Evolutionary conservation across 2,888 invertebrate genomes (phyloP).

Genomic region (Myopa testacea): DNA sequence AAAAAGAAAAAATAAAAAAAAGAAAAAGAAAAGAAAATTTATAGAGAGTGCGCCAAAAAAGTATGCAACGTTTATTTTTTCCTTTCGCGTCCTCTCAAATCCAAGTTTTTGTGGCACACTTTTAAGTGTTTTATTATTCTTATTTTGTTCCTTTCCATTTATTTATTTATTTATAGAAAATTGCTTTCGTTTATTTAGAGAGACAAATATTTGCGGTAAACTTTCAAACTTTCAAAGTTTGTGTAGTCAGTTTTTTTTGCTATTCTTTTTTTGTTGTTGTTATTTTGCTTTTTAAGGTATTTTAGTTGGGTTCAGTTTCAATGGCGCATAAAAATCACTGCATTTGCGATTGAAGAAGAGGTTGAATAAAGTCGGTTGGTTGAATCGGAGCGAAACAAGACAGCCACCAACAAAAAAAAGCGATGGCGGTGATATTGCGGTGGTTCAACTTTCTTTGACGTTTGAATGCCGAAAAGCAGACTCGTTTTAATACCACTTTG

Average conservation of each 20-base stretch:
- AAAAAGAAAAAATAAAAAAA: not conserved
- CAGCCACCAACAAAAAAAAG: not conserved
- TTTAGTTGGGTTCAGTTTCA: not conserved
- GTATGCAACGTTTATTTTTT: conserved; percentile 13
- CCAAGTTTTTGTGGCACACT: conserved; percentile 20
- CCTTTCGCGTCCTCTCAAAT: not conserved
- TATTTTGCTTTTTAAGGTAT: not conserved
- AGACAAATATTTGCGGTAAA: conserved; percentile 33
- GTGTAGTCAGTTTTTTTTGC: not conserved
- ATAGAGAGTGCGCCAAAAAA: conserved; percentile 11
- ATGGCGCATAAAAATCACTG: conserved; percentile 17
- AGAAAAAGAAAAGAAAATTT: not conserved
- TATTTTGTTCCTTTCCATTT: not conserved
- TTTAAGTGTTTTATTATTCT: conserved; percentile 15
- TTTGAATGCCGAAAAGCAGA: conserved; percentile 18
- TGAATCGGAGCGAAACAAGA: not conserved
- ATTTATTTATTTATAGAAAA: conserved; percentile 26
- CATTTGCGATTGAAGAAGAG: conserved; percentile 10
- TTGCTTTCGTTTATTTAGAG: conserved; percentile 37
- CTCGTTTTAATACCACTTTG: conserved; percentile 26
- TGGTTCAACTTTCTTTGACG: conserved; percentile 22
- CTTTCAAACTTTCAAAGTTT: conserved; percentile 34
- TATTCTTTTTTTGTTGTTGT: not conserved
- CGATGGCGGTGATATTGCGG: not conserved
- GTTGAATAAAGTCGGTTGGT: not conserved